Evolutionary conservation across 1,140 invertebrate genomes (phyloP).

Genomic region (Cydia strobilella): DNA sequence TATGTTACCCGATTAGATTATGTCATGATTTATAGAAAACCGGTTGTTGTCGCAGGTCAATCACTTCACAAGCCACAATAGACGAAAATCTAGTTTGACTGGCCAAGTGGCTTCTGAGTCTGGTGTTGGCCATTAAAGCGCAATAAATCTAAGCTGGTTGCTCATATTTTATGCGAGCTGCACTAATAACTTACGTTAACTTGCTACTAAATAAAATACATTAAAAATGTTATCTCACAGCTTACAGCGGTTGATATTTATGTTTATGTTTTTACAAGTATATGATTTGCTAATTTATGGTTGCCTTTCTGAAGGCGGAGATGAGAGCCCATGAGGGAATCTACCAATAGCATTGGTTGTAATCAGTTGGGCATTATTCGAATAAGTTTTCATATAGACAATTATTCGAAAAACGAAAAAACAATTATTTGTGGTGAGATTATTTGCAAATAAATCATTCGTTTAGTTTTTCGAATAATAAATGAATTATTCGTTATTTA

Average conservation of each 20-base stretch:
- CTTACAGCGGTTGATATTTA: not conserved
- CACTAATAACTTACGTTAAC: not conserved
- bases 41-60: constrained; percentile 53
- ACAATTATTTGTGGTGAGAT: no score
- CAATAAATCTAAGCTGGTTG: constrained; percentile 9
- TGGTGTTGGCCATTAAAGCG: not conserved
- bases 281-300: no score
- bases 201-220: no score
- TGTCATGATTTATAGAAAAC: constrained; percentile 62
- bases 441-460: no score
- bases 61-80: constrained; percentile 45
- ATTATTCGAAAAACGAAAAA: no score
- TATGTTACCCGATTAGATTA: constrained; percentile 61
- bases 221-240: not conserved
- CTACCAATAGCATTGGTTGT: no score
- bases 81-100: constrained; percentile 43
- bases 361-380: no score
- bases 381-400: no score
- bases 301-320: no score
- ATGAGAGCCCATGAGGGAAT: no score
- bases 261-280: not conserved
- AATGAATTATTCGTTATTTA: no score
- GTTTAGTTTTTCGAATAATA: no score
- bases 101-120: constrained; percentile 31
- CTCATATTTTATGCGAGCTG: not conserved